Percentiles rank a stretch among this genome's conserved stretches.
Evolutionary conservation across 2,888 invertebrate genomes (phyloP).

Genomic region (Dynastes tityus): DNA sequence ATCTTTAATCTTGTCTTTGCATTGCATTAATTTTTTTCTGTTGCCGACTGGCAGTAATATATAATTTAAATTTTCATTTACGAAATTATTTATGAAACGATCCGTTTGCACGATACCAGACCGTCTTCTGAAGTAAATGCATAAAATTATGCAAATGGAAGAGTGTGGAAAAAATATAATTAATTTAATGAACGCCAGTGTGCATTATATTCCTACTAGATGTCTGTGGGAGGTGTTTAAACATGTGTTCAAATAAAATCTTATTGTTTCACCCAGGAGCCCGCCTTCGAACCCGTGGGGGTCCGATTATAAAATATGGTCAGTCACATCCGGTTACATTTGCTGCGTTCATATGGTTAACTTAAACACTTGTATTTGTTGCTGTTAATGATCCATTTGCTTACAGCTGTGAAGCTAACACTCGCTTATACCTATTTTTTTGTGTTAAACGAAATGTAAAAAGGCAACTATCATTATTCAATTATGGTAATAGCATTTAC

Average conservation of each 20-base stretch:
- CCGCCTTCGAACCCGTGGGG: slow-evolving; percentile 62
- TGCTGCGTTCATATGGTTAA: slow-evolving; percentile 49
- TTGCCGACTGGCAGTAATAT: slow-evolving; percentile 58
- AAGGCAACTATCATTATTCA: slow-evolving; percentile 2
- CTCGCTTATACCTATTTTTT: slow-evolving; percentile 12
- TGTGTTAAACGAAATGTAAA: slow-evolving; percentile 15
- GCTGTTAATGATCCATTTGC: slow-evolving; percentile 35
- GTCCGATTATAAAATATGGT: slow-evolving; percentile 62
- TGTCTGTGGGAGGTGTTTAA: slow-evolving; percentile 60
- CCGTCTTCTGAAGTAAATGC: slow-evolving; percentile 42
- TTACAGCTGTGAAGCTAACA: slow-evolving; percentile 36
- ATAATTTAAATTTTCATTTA: slow-evolving; percentile 69
- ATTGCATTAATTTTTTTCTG: slow-evolving; percentile 65
- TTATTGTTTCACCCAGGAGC: slow-evolving; percentile 66
- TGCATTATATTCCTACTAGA: slow-evolving; percentile 47
- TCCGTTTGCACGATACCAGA: slow-evolving; percentile 63
- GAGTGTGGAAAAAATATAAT: slow-evolving; percentile 45
- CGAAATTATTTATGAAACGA: slow-evolving; percentile 67
- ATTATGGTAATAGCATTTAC: slow-evolving; percentile 9
- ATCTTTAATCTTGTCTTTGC: slow-evolving; percentile 70
- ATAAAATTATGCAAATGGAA: slow-evolving; percentile 48
- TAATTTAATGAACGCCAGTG: slow-evolving; percentile 50
- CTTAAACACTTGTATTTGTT: slow-evolving; percentile 43
- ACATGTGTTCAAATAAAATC: slow-evolving; percentile 68
- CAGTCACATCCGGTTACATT: slow-evolving; percentile 61